Evolutionary conservation across 2,888 invertebrate genomes (phyloP).

Genomic region (Sinohyriopsis cumingii): DNA sequence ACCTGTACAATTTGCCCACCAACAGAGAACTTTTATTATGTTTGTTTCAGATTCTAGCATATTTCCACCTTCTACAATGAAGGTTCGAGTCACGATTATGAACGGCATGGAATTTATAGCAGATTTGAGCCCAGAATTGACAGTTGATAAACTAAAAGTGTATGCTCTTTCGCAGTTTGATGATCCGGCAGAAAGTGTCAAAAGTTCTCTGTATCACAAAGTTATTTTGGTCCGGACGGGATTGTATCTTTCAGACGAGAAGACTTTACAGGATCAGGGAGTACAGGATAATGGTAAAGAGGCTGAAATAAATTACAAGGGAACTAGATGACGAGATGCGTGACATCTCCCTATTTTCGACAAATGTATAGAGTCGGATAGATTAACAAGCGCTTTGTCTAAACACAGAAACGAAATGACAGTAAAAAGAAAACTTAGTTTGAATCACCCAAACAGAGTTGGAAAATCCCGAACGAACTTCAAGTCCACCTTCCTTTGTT

Average conservation of each 20-base stretch:
- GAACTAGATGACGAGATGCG: neutral
- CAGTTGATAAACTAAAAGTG: conserved; percentile 71
- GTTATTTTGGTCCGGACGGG: conserved; percentile 69
- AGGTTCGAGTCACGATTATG: conserved; percentile 68
- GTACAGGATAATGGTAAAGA: conserved; percentile 70
- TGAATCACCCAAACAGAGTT: no score
- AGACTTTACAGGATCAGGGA: conserved; percentile 66
- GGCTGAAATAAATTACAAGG: conserved; percentile 1
- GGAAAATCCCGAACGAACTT: no score
- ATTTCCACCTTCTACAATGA: conserved; percentile 64
- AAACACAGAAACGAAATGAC: no score
- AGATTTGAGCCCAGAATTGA: conserved; percentile 65
- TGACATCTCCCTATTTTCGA: neutral
- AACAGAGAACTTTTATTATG: conserved; percentile 50
- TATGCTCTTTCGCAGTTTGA: conserved; percentile 70
- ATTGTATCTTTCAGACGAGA: conserved; percentile 68
- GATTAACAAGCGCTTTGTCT: no score
- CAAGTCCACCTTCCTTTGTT: no score
- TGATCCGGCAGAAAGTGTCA: conserved; percentile 67
- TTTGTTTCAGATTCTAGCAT: conserved; percentile 70
- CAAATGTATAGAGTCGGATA: no score
- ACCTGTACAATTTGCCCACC: no score
- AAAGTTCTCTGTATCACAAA: conserved; percentile 70
- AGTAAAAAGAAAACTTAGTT: no score
- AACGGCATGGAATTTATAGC: conserved; percentile 67